phyloP scores from a whole-genome alignment of 2,797 vertebrate genomes.

The Aulostomus chinensis region DNA sequence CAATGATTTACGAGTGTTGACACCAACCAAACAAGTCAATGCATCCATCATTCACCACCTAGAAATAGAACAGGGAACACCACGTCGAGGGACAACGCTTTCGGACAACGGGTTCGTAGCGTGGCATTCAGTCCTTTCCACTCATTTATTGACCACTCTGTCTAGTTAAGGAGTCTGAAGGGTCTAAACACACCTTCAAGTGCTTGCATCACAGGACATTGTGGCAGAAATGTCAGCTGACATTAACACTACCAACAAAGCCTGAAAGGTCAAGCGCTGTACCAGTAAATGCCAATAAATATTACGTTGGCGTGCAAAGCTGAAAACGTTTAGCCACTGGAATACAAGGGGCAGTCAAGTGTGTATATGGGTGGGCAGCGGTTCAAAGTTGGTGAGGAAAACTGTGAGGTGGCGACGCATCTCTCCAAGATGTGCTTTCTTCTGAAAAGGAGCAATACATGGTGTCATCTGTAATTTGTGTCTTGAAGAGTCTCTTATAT shows the following conservation, averaged over 20 bases:
- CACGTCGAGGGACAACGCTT: constrained; percentile 52
- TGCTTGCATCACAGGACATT: constrained; percentile 35
- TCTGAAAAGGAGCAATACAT: constrained; percentile 13
- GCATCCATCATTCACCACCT: constrained; percentile 51
- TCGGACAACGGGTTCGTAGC: constrained; percentile 7
- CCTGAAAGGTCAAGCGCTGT: constrained; percentile 62
- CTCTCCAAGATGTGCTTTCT: constrained; percentile 1
- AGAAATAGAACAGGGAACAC: constrained; percentile 40
- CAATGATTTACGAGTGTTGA: constrained; percentile 58
- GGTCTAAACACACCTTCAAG: constrained; percentile 47
- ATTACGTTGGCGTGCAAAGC: constrained; percentile 44
- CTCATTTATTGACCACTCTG: constrained; percentile 25
- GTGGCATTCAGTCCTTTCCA: constrained; percentile 28
- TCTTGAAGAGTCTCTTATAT: constrained; percentile 17
- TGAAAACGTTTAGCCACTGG: constrained; percentile 40
- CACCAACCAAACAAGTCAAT: constrained; percentile 55
- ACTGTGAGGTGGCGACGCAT: constrained; percentile 6
- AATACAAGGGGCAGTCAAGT: constrained; percentile 29
- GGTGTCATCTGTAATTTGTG: constrained; percentile 36
- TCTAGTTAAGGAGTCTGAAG: constrained; percentile 21
- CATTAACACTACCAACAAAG: constrained; percentile 68
- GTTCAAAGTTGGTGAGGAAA: constrained; percentile 1
- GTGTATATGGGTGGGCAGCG: constrained; percentile 1
- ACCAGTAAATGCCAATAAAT: constrained; percentile 68
- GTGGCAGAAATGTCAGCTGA: constrained; percentile 62